Evolutionary conservation across 2,888 invertebrate species (phyloP), one percentile per base, ranked within the genome.

Genomic region (Rhamphomyia laevipes): DNA sequence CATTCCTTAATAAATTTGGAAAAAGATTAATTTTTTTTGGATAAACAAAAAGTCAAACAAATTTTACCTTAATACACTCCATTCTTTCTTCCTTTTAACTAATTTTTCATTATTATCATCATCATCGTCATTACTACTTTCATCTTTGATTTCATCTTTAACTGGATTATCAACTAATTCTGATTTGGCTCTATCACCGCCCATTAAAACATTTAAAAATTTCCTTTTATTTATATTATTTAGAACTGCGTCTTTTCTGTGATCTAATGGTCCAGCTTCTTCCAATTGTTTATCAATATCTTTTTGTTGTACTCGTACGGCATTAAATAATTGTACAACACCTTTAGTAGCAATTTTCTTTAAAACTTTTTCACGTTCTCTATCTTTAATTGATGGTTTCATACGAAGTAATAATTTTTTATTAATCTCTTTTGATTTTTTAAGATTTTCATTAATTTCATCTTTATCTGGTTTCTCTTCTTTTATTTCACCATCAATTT

Each of bases 311-410:
- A 82, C 77, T 59, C 80, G 80, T 0, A 94, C 92, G 31, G 90
- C 87, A 75, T 94, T 94, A 61, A 93, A 94, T 53, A 94, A 72
- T 64, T 93, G 92, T 0, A 94, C 91, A 1, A 93, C 91, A 61
- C 93, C 94, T 66, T 86, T 87, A 35, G 91, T 93, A 11, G 91
- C 92, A 59, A 92, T 86, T 75, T 85, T 89, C 33, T 82, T 73
- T 44, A 94, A 67, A 49, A 77, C 72, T 57, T 80, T 78, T 68
- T 94, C 93, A 56, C 82, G 77, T 48, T 86, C 86, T 59, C 80
- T 81, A 57, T 91, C 86, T 55, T 81, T 68, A 55, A 81, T 75
- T 50, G 82, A 78, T 41, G 92, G 91, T 72, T 87, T 91, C 0
- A 80, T 68, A 59, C 89, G 73, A 46, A 67, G n/a, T 13, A 35